Percentiles rank a stretch among this genome's conserved stretches.
phyloP scores from a whole-genome alignment of 1,140 invertebrate genomes.

The Atopsyche davidsoni region DNA sequence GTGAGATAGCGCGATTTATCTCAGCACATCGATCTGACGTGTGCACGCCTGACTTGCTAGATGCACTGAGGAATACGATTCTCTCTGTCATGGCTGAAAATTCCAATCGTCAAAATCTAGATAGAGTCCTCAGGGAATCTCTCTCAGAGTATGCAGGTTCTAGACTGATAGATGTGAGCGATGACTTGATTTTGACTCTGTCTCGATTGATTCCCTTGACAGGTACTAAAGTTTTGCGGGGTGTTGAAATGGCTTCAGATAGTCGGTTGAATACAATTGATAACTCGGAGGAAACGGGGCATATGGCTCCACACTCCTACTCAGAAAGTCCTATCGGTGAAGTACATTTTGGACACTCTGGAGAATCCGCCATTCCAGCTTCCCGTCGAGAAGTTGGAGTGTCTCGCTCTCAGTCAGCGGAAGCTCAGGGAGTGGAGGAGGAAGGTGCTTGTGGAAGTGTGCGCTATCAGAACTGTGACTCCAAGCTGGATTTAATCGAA shows the following conservation, averaged over 20 bases:
- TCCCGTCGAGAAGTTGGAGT: no score
- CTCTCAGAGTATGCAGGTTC: slow-evolving; percentile 42
- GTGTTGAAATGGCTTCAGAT: background rate
- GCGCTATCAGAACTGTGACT: no score
- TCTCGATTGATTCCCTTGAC: slow-evolving; percentile 35
- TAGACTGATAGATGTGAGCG: slow-evolving; percentile 40
- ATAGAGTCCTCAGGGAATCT: slow-evolving; percentile 36
- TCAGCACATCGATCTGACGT: slow-evolving; percentile 37
- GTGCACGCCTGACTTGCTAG: slow-evolving; percentile 40
- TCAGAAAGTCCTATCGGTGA: no score
- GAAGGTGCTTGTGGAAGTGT: no score
- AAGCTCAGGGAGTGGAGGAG: no score
- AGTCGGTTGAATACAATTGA: background rate
- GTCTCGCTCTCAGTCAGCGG: no score
- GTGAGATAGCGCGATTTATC: slow-evolving; percentile 45
- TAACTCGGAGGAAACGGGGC: no score
- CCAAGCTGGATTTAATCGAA: slow-evolving; percentile 44
- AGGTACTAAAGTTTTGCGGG: background rate
- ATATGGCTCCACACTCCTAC: no score
- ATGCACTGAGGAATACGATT: slow-evolving; percentile 37
- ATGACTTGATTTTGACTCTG: slow-evolving; percentile 42
- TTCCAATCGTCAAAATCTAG: slow-evolving; percentile 32
- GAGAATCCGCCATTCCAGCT: no score
- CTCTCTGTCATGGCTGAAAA: slow-evolving; percentile 32
- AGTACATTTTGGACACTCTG: no score